phyloP scores from a whole-genome alignment of 1,140 invertebrate genomes.

The Sogatella furcifera region DNA sequence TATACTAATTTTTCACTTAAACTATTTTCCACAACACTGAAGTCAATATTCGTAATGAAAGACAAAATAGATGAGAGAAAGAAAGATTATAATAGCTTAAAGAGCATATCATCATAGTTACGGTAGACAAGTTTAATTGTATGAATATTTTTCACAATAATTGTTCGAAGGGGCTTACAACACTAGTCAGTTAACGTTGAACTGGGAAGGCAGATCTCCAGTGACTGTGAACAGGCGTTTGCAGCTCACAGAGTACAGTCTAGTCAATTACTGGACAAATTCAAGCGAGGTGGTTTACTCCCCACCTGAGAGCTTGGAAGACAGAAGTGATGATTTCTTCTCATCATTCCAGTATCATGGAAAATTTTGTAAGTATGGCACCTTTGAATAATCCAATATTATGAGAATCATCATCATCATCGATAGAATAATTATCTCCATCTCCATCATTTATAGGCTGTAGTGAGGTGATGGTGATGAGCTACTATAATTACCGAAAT shows the following conservation, averaged over 20 bases:
- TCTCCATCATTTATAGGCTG: too few species aligned
- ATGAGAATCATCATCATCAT: not conserved
- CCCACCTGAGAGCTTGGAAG: conserved; percentile 1
- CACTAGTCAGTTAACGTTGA: conserved; percentile 54
- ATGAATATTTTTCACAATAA: too few species aligned
- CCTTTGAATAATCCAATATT: not conserved
- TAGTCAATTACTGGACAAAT: conserved; percentile 58
- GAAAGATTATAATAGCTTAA: too few species aligned
- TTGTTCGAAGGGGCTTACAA: conserved; percentile 61
- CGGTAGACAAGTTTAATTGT: too few species aligned
- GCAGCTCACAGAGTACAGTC: conserved; percentile 71
- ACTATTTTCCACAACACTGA: too few species aligned
- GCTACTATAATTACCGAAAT: too few species aligned
- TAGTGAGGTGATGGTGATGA: too few species aligned
- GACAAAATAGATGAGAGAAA: too few species aligned
- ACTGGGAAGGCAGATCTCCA: conserved; percentile 62
- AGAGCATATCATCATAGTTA: too few species aligned
- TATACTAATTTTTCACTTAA: too few species aligned
- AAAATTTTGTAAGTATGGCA: conserved; percentile 29
- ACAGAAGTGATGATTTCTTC: not conserved
- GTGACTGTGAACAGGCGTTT: conserved; percentile 62
- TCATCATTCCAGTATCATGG: conserved; percentile 21
- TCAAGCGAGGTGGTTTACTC: conserved; percentile 48
- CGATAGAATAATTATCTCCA: not conserved
- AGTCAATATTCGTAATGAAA: too few species aligned